phyloP scores from a whole-genome alignment of 1,140 invertebrate species.

The Ceratina japonica region DNA sequence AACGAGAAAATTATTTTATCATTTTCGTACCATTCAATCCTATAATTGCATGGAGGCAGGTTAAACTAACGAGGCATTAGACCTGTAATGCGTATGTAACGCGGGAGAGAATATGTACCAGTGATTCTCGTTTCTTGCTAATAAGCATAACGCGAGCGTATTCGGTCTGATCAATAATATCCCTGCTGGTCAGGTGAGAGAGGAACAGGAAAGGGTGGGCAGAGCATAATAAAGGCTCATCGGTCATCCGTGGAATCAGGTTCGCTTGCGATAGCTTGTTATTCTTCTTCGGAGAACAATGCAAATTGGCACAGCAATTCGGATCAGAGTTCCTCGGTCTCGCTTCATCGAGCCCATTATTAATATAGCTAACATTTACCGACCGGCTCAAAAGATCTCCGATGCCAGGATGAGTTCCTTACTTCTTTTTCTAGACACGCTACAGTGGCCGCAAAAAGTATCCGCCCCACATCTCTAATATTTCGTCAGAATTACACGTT shows the following conservation, averaged over 20 bases:
- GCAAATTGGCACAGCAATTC: constrained; percentile 43
- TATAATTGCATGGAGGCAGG: background rate
- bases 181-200: background rate
- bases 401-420: background rate
- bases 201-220: background rate
- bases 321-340: constrained; percentile 19
- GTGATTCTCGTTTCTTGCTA: background rate
- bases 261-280: constrained; percentile 22
- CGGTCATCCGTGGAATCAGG: constrained; percentile 20
- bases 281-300: constrained; percentile 42
- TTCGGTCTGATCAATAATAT: constrained; percentile 5
- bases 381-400: constrained; percentile 35
- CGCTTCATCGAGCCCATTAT: constrained; percentile 42
- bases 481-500: too few species aligned
- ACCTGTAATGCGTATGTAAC: background rate
- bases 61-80: background rate
- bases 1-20: too few species aligned
- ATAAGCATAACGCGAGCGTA: constrained; percentile 4
- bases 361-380: constrained; percentile 46
- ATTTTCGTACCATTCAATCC: too few species aligned
- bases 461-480: background rate
- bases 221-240: background rate
- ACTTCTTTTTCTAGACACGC: background rate
- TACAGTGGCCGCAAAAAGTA: background rate
- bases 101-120: background rate